Base-by-base conservation (phyloP, 1,140 invertebrate genomes). In the Zophobas morio region DNA sequence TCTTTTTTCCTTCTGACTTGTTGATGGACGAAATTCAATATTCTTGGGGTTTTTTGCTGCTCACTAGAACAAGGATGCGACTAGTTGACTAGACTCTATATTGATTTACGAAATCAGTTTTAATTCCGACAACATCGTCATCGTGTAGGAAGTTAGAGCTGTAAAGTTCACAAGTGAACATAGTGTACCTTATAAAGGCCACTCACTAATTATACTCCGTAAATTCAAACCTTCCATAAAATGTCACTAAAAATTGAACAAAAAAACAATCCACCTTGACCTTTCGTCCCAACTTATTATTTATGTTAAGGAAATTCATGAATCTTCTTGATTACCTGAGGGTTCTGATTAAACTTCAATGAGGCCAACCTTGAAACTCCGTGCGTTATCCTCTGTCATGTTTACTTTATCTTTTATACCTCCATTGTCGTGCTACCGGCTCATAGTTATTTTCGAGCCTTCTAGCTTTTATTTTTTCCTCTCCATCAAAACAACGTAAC, bases 101-200 rank as follows among this genome's bases (percentile, higher is more conserved):
- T 66, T 66, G 60, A 66, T 66, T 66, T 66, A 66, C 39, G 39
- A 66, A 66, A 66, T 66, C 60, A 66, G n/a, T 66, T 66, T 66
- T 66, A 66, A 66, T 66, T 66, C 60, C 8, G 60, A 39, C 37
- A 37, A 63, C 37, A 51, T 20, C 49, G 49, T 51, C 42, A 46
- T 8, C 6, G 54, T 56, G 57, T 37, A 63, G 57, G 57, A 66
- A 66, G 60, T 40, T 5, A 66, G 42, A 37, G 8, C n/a, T 37
- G 36, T 5, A 66, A 66, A 66, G 60, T 66, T 66, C 60, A 66
- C 40, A 37, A 66, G 36, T 42, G 39, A 66, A 66, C 32, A 66
- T 5, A n/a, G 49, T 32, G 35, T 20, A 32, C 6, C 36, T 32
- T 32, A 66, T 40, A 66, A 66, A 66, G 37, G 60, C 60, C 60